These are phyloP conservation scores for Galerucella calmariensis DNA, from an alignment of 2,888 invertebrate species.

Conservation along the genomic window DNA sequence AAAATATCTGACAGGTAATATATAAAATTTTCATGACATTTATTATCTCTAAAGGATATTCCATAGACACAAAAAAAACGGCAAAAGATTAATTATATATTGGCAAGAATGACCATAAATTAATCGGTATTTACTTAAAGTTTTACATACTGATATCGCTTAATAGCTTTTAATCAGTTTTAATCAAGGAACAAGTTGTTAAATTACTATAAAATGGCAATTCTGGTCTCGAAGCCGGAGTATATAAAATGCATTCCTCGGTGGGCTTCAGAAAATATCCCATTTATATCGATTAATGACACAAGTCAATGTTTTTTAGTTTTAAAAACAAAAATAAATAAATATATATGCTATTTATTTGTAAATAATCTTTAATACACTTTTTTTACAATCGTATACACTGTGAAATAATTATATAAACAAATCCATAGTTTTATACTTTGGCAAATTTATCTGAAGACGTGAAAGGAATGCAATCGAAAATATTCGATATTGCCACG, in stretches of 20 bases:
- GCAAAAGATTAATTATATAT: slow-evolving; percentile 45
- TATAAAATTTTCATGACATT: slow-evolving; percentile 34
- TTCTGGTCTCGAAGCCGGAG: slow-evolving; percentile 20
- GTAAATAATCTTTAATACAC: too few relatives aligned
- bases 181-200: slow-evolving; percentile 50
- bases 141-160: slow-evolving; percentile 50
- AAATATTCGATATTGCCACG: too few relatives aligned
- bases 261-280: slow-evolving; percentile 30
- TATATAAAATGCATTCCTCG: slow-evolving; percentile 36
- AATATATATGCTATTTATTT: neutral
- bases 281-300: neutral
- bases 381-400: too few relatives aligned
- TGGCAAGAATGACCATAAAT: slow-evolving; percentile 45
- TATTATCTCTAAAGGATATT: slow-evolving; percentile 31
- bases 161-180: slow-evolving; percentile 49
- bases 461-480: too few relatives aligned
- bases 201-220: slow-evolving; percentile 49
- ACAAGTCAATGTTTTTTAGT: neutral
- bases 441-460: too few relatives aligned
- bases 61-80: slow-evolving; percentile 9
- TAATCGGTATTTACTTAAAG: slow-evolving; percentile 51
- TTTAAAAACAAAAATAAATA: neutral
- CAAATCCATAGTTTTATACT: too few relatives aligned
- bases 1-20: slow-evolving; percentile 16
- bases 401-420: too few relatives aligned